A percentile compares a stretch with the other conserved stretches of the same genome.
Conservation (phyloP, 2,113 vertebrate genomes). For the Cariama cristata region DNA sequence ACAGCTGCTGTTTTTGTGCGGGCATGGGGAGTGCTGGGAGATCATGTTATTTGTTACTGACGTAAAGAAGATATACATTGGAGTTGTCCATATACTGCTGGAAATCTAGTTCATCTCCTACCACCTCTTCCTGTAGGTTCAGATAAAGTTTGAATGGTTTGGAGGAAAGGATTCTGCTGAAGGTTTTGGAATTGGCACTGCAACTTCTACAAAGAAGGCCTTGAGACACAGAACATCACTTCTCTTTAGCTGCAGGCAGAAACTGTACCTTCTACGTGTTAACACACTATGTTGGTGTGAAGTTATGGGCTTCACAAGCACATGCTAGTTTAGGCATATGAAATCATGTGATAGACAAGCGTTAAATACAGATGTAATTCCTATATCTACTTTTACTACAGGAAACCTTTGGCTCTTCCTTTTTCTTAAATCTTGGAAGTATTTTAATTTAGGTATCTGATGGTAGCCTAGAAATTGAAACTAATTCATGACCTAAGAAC, state of each 20-base stretch:
- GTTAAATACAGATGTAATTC: neutral
- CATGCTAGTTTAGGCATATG: neutral
- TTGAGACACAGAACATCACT: neutral
- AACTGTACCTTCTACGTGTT: neutral
- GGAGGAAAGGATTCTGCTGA: neutral
- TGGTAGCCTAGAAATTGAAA: constrained; percentile 8
- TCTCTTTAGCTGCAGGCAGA: neutral
- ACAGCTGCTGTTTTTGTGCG: neutral
- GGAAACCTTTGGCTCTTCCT: neutral
- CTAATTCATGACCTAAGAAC: constrained; percentile 42
- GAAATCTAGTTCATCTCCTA: neutral
- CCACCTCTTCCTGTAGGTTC: neutral
- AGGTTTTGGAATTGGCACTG: neutral
- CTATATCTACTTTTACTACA: neutral
- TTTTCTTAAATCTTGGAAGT: neutral
- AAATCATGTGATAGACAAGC: neutral
- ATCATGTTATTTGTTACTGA: neutral
- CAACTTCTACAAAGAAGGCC: neutral
- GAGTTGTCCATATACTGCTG: neutral
- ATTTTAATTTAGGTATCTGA: constrained; percentile 22
- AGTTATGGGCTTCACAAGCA: neutral
- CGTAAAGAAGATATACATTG: neutral
- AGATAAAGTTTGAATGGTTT: neutral
- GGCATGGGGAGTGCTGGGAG: neutral
- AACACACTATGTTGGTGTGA: neutral